Conservation (phyloP, 2,797 vertebrate species). For the Hipposideros larvatus region DNA sequence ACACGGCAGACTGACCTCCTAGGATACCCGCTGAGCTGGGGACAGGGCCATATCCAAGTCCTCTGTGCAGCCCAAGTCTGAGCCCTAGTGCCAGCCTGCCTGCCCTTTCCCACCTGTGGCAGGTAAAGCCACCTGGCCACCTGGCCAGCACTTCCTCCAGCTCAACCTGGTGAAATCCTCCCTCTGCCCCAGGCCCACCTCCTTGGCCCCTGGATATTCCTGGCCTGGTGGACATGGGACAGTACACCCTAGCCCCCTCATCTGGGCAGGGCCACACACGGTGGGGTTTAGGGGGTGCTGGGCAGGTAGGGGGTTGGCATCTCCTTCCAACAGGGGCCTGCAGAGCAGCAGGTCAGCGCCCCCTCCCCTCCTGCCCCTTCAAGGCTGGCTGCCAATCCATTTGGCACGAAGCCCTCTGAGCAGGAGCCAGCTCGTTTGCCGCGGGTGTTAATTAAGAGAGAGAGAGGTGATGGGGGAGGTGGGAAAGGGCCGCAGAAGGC, state of each 20-base stretch:
- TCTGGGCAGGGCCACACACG: not conserved
- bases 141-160: not conserved
- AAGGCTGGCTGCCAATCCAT: constrained; percentile 63
- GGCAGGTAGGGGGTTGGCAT: too few species aligned
- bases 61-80: not conserved
- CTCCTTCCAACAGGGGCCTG: not conserved
- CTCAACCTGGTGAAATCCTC: not conserved
- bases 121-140: not conserved
- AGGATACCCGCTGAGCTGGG: fast-evolving
- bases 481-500: constrained; percentile 52
- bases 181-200: not conserved
- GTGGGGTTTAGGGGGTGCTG: not conserved
- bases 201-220: not conserved
- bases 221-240: fast-evolving
- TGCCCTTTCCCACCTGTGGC: not conserved
- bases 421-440: constrained; percentile 65
- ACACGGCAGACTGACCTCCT: not conserved
- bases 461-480: constrained; percentile 69
- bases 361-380: constrained; percentile 13
- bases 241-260: not conserved
- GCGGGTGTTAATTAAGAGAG: constrained; percentile 83
- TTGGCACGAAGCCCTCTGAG: constrained; percentile 59
- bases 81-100: not conserved
- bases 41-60: not conserved
- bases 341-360: not conserved